phyloP scores from a whole-genome alignment of 2,113 vertebrate species.

The Gorsachius goisagi region DNA sequence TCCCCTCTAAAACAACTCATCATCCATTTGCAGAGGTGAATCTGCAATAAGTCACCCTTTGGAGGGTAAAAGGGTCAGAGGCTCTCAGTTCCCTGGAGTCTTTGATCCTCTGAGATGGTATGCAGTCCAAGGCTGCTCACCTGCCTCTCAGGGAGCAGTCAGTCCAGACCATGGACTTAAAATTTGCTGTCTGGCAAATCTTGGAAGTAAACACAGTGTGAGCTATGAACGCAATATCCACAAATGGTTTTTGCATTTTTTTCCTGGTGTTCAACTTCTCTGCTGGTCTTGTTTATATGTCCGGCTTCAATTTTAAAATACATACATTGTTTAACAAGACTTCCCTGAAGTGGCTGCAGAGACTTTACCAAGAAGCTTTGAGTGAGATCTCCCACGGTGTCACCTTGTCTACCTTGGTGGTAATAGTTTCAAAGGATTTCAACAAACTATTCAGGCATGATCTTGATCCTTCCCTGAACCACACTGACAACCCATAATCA shows the following conservation, averaged over 20 bases:
- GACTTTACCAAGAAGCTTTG: neutral
- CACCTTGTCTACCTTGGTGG: neutral
- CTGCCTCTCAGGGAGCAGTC: rapidly evolving
- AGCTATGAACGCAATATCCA: neutral
- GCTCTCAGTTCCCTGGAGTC: neutral
- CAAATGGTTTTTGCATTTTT: neutral
- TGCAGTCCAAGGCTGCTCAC: neutral
- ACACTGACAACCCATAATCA: neutral
- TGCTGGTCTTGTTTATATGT: neutral
- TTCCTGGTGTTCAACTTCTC: neutral
- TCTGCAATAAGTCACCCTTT: neutral
- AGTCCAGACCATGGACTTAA: neutral
- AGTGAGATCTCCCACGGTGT: neutral
- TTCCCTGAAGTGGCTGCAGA: neutral
- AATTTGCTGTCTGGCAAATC: rapidly evolving
- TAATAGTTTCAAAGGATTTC: neutral
- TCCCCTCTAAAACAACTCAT: neutral
- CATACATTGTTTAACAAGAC: neutral
- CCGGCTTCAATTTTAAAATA: neutral
- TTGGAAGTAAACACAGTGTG: neutral
- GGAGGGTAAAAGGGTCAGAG: neutral
- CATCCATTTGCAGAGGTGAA: neutral
- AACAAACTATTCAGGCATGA: neutral
- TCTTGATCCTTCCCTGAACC: neutral
- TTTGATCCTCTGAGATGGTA: rapidly evolving